Evolutionary conservation across 2,888 invertebrate species (phyloP).

Genomic region (Parnassius orleans): DNA sequence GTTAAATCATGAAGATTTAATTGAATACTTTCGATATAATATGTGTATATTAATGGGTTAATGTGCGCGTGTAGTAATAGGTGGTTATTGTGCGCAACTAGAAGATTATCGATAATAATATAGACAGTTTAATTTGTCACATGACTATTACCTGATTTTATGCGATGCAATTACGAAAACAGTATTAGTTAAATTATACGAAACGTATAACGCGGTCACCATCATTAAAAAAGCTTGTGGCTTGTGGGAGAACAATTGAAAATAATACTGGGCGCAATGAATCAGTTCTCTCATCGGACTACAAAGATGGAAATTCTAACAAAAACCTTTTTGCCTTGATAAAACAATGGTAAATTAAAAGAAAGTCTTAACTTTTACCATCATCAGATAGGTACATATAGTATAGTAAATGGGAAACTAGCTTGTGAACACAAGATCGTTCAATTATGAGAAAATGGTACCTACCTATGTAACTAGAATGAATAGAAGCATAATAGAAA

Average conservation of each 20-base stretch:
- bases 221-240: slow-evolving; percentile 1
- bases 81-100: too few species aligned
- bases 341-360: slow-evolving; percentile 53
- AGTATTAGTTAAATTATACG: neutral
- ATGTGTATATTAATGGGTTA: too few species aligned
- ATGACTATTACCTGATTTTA: too few species aligned
- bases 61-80: too few species aligned
- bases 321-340: slow-evolving; percentile 32
- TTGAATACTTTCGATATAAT: too few species aligned
- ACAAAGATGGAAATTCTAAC: slow-evolving; percentile 26
- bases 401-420: slow-evolving; percentile 23
- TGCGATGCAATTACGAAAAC: too few species aligned
- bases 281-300: slow-evolving; percentile 30
- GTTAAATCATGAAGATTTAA: too few species aligned
- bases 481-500: too few species aligned
- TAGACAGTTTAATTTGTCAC: too few species aligned
- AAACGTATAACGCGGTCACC: neutral
- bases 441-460: slow-evolving; percentile 14
- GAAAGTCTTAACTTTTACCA: slow-evolving; percentile 33
- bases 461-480: too few species aligned
- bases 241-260: slow-evolving; percentile 15
- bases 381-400: neutral
- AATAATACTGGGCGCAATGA: slow-evolving; percentile 5
- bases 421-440: slow-evolving; percentile 16
- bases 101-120: too few species aligned